Percentiles rank a stretch among this genome's conserved stretches.
Conservation (phyloP, 2,797 vertebrate species). For the Chloroceryle inda region DNA sequence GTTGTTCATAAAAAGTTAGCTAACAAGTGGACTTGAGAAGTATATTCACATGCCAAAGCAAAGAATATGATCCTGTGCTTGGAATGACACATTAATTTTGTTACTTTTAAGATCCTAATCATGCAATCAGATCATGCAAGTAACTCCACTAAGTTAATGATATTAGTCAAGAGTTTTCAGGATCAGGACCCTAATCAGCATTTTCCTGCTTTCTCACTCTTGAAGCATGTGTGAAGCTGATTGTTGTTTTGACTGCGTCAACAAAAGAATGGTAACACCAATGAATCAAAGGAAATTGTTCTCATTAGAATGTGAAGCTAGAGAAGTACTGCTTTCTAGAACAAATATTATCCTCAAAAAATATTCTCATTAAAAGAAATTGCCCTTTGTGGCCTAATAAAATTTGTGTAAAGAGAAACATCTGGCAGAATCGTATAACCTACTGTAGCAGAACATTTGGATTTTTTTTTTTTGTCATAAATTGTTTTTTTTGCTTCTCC, state of each 20-base stretch:
- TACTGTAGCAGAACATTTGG: constrained; percentile 70
- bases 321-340: constrained; percentile 71
- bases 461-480: constrained; percentile 61
- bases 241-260: constrained; percentile 74
- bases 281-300: constrained; percentile 78
- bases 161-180: background rate
- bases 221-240: constrained; percentile 58
- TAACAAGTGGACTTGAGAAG: background rate
- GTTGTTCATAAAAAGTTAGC: background rate
- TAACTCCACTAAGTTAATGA: background rate
- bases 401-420: constrained; percentile 77
- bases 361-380: constrained; percentile 78
- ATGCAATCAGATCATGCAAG: background rate
- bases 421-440: constrained; percentile 74
- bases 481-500: constrained; percentile 53
- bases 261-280: constrained; percentile 61
- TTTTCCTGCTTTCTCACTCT: constrained; percentile 19
- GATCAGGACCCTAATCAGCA: background rate
- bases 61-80: background rate
- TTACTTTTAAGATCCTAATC: background rate
- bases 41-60: background rate
- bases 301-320: constrained; percentile 74
- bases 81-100: background rate
- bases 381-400: constrained; percentile 73
- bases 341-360: constrained; percentile 77